phyloP scores from a whole-genome alignment of 2,888 invertebrate species.

The Athripsodes cinereus region DNA sequence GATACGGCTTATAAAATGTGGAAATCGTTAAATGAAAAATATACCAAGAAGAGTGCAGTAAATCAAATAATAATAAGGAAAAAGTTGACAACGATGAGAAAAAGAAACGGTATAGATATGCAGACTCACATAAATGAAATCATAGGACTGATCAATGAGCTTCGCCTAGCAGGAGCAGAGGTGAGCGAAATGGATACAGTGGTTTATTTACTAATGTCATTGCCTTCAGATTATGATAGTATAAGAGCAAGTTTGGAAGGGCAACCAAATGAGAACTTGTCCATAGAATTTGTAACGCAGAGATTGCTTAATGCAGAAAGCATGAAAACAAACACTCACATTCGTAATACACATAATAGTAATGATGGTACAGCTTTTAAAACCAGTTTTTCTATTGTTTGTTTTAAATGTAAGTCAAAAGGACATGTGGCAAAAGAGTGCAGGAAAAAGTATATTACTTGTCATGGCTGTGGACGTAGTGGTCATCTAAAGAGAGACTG shows the following conservation, averaged over 20 bases:
- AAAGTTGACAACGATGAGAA: too few species aligned
- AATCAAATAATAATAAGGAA: not conserved
- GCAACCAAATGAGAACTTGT: not conserved
- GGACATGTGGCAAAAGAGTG: not conserved
- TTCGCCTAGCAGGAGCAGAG: not conserved
- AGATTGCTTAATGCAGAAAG: too few species aligned
- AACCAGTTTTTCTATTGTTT: not conserved
- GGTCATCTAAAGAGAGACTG: not conserved
- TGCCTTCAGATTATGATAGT: too few species aligned
- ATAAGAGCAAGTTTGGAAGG: too few species aligned
- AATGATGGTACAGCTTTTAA: too few species aligned
- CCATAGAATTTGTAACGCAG: too few species aligned
- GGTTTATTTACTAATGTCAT: too few species aligned
- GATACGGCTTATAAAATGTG: not conserved
- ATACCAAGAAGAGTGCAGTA: conserved; percentile 1
- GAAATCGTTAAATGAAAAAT: too few species aligned
- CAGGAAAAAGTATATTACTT: not conserved
- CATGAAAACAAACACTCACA: too few species aligned
- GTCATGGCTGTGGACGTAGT: not conserved
- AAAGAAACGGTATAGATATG: too few species aligned
- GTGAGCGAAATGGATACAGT: too few species aligned
- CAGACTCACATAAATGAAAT: conserved; percentile 1
- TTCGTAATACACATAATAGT: too few species aligned
- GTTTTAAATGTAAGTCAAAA: conserved; percentile 1
- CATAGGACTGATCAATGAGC: not conserved